Evolutionary conservation across 2,113 vertebrate species (phyloP), one percentile per base, ranked within the genome.

Genomic region (Ictalurus punctatus): DNA sequence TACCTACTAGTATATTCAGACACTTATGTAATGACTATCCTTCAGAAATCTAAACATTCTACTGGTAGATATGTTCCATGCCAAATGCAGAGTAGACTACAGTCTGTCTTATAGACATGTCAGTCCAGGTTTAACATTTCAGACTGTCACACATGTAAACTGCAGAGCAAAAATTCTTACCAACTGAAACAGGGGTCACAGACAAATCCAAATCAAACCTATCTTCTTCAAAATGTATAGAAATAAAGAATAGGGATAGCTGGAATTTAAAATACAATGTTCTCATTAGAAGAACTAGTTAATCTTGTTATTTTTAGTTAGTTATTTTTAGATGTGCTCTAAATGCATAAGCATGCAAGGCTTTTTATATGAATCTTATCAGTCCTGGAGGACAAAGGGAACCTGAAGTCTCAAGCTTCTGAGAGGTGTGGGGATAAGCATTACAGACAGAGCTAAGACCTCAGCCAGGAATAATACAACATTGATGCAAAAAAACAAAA

Each of bases 331-430:
- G 83, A 19, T 12, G 16, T 56, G 48, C 7, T 2, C 54, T 74
- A 44, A 63, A 30, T 37, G 44, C 8, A 21, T n/a, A 69, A 82
- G 67, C 13, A 74, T 34, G 44, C 34, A 27, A 71, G 34, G 54
- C 48, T 69, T 59, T 63, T 83, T 61, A 48, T 63, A 48, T 48
- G 19, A 61, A 73, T 83, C 71, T 84, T 90, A 84, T 90, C 85
- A 87, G 44, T 90, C 40, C 56, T n/a, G 63, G 83, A 89, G 84
- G 52, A 56, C 67, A 90, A 88, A 13, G 71, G 17, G 44, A 69
- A 52, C 58, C 67, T 48, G 63, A 84, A 84, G 87, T 84, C 74
- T 73, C 81, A 25, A 56, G 89, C 82, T 87, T 59, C 8, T n/a
- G 73, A 63, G 73, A 86, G 25, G 52, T 16, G 40, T 40, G 27